Evolutionary conservation across 1,140 invertebrate species (phyloP).

Genomic region (Diachasmimorpha longicaudata): DNA sequence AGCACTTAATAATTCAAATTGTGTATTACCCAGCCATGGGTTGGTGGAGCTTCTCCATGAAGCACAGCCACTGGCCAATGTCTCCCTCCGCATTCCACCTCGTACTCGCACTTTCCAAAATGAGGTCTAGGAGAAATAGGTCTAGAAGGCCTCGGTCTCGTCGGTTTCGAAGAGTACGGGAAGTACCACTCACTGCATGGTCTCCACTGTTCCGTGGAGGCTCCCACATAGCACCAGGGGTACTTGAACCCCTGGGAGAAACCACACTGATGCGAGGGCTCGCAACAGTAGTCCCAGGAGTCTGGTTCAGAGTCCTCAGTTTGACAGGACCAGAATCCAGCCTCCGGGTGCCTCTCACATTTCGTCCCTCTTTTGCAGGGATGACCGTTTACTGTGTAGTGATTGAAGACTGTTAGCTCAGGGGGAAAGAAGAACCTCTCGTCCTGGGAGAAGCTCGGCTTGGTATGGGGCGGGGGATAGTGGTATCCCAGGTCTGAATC

Average conservation of each 20-base stretch:
- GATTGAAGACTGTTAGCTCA: slow-evolving; percentile 66
- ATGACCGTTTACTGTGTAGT: slow-evolving; percentile 78
- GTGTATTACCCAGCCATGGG: too few species aligned
- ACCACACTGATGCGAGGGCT: slow-evolving; percentile 80
- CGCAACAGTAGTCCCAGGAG: slow-evolving; percentile 82
- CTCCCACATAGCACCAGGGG: slow-evolving; percentile 83
- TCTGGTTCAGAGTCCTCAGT: slow-evolving; percentile 72
- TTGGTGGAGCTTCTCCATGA: slow-evolving; percentile 68
- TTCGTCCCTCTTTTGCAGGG: slow-evolving; percentile 74
- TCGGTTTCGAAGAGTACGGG: slow-evolving; percentile 61
- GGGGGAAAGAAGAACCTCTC: slow-evolving; percentile 17
- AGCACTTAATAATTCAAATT: too few species aligned
- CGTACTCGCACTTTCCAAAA: background rate
- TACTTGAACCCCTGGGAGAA: slow-evolving; percentile 78
- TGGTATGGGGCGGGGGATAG: background rate
- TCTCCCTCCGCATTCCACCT: slow-evolving; percentile 43
- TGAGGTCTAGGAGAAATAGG: background rate
- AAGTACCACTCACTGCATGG: slow-evolving; percentile 83
- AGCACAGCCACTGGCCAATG: slow-evolving; percentile 74
- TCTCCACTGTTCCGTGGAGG: slow-evolving; percentile 76
- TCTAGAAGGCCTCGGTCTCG: slow-evolving; percentile 21
- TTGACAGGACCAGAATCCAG: slow-evolving; percentile 80
- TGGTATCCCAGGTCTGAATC: background rate
- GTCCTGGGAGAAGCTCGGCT: background rate
- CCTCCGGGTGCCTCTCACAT: slow-evolving; percentile 74